phyloP scores from a whole-genome alignment of 53 echinoderm and acorn worm genomes.

The Paracentrotus lividus region DNA sequence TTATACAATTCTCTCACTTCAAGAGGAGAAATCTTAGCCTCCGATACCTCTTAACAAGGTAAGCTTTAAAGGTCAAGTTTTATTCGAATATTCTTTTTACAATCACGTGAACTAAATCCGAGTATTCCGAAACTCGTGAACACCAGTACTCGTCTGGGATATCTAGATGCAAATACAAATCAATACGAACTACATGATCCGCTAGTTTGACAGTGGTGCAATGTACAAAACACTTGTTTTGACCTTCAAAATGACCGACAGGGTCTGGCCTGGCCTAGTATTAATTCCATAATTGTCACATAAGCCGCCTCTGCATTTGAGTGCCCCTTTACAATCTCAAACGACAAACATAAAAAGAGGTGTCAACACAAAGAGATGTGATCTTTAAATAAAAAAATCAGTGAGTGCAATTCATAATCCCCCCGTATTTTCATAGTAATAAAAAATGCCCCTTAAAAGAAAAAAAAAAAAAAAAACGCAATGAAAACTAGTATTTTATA shows the following conservation, averaged over 20 bases:
- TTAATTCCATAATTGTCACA: too few species aligned
- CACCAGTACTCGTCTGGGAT: neutral
- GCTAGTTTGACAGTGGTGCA: neutral
- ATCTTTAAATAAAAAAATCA: too few species aligned
- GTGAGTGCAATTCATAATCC: too few species aligned
- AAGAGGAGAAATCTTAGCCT: neutral
- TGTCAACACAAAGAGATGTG: too few species aligned
- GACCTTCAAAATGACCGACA: neutral
- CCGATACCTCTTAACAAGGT: neutral
- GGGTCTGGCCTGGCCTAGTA: neutral
- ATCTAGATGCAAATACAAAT: constrained; percentile 9
- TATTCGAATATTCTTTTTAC: neutral
- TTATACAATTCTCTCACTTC: neutral
- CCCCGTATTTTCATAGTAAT: too few species aligned
- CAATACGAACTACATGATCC: neutral
- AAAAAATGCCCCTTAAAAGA: too few species aligned
- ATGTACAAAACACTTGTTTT: neutral
- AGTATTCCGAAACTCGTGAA: neutral
- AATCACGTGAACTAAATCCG: neutral
- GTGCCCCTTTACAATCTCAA: too few species aligned
- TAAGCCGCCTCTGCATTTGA: too few species aligned
- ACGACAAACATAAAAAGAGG: too few species aligned
- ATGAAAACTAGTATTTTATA: too few species aligned
- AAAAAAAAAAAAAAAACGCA: too few species aligned
- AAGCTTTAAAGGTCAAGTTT: neutral